Conservation (phyloP, 2,888 invertebrate genomes). For the Craniophora ligustri region DNA sequence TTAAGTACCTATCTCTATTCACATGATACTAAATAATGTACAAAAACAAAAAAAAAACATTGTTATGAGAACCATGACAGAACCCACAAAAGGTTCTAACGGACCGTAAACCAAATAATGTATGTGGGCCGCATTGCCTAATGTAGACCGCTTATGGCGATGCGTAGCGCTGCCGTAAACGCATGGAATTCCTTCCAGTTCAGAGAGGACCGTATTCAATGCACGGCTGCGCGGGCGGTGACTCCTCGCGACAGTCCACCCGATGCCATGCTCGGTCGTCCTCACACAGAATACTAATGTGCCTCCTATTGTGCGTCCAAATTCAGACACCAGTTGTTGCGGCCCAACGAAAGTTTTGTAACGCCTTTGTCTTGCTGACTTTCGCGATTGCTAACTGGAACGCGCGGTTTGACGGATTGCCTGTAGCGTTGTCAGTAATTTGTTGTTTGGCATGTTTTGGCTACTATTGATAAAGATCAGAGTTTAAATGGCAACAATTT, state of each 20-base stretch:
- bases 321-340: slow-evolving; percentile 68
- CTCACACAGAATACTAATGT: slow-evolving; percentile 82
- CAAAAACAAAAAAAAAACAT: slow-evolving; percentile 36
- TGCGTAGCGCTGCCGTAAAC: slow-evolving; percentile 71
- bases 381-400: slow-evolving; percentile 80
- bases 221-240: slow-evolving; percentile 82
- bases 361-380: slow-evolving; percentile 81
- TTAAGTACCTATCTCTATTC: slow-evolving; percentile 13
- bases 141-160: slow-evolving; percentile 75
- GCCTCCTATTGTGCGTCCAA: slow-evolving; percentile 70
- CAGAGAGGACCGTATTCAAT: slow-evolving; percentile 76
- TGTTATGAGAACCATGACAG: slow-evolving; percentile 57
- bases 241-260: slow-evolving; percentile 82
- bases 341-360: slow-evolving; percentile 82
- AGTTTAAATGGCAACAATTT: slow-evolving; percentile 10
- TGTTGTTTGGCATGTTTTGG: slow-evolving; percentile 34
- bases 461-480: slow-evolving; percentile 21
- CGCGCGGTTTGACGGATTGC: slow-evolving; percentile 67
- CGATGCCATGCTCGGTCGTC: slow-evolving; percentile 73
- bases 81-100: slow-evolving; percentile 73
- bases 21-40: background rate
- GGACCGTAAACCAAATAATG: slow-evolving; percentile 76
- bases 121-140: slow-evolving; percentile 79
- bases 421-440: slow-evolving; percentile 34
- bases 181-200: slow-evolving; percentile 73